phyloP scores from a whole-genome alignment of 2,113 vertebrate genomes.

The Petrocephalus microphthalmus region DNA sequence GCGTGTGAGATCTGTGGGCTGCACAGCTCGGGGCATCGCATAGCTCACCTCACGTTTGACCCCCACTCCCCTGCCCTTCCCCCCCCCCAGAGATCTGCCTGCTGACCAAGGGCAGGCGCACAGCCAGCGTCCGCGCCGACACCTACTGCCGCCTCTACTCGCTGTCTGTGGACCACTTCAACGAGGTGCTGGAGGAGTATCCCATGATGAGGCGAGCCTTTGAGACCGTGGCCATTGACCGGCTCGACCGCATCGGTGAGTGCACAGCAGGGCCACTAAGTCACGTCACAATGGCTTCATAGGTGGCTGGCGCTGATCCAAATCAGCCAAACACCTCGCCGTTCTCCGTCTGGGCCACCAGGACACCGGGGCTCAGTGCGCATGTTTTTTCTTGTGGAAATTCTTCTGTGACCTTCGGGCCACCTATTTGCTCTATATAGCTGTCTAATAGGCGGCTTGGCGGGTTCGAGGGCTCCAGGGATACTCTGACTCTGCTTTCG shows the following conservation, averaged over 20 bases:
- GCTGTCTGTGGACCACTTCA: constrained; percentile 76
- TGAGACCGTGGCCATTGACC: constrained; percentile 73
- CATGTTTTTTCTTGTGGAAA: background rate
- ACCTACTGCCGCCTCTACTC: constrained; percentile 75
- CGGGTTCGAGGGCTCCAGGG: background rate
- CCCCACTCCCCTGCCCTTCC: background rate
- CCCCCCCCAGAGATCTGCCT: constrained; percentile 67
- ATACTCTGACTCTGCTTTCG: background rate
- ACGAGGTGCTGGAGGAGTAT: constrained; percentile 74
- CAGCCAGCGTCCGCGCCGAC: constrained; percentile 72
- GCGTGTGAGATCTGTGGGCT: background rate
- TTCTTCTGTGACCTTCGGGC: background rate
- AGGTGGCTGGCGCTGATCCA: background rate
- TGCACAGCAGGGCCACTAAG: background rate
- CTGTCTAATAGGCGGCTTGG: background rate
- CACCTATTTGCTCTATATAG: background rate
- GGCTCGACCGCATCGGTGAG: constrained; percentile 71
- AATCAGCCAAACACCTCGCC: background rate
- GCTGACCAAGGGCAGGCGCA: constrained; percentile 74
- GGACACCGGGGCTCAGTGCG: background rate
- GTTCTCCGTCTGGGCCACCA: background rate
- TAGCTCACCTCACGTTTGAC: background rate
- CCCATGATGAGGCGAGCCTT: constrained; percentile 79
- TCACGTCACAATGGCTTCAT: background rate
- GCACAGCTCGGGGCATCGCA: background rate